Evolutionary conservation across 2,888 invertebrate genomes (phyloP), one percentile per base, ranked within the genome.

Genomic region (Acrobasis suavella): DNA sequence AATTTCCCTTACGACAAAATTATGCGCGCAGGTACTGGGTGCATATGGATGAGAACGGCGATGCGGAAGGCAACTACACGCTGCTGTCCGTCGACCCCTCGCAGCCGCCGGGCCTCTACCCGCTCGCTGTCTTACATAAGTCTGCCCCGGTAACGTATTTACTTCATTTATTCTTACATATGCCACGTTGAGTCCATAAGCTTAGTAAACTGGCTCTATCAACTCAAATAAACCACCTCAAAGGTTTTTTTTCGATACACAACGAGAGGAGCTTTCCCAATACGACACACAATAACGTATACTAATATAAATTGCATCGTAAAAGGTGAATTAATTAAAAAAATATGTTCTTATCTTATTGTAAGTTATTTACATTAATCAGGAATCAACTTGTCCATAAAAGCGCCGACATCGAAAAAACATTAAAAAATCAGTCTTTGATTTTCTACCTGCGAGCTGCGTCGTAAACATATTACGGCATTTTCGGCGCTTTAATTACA

Each of bases 11-110:
- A 60, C 51, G 39, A 63, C 49, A 50, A 50, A 56, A 55, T 56
- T 58, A 58, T 46, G 22, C 17, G 50, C 37, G n/a, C 82, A 97
- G 98, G 51, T 98, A 97, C 84, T 95, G 96, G 93, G 96, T 97
- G n/a, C 96, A 96, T 78, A 97, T 98, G 94, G 98, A 98, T 84
- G 96, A 96, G 74, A 96, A 96, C 75, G 98, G 97, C 0, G 98
- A 98, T 79, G 97, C 98, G 0, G 97, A 97, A 78, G 98, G 98
- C 12, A 98, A 98, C 93, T 98, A 98, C 88, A 97, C 98, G 0
- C 93, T 98, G 67, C 93, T 98, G 71, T 95, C 96, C 5, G 70
- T 91, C 60, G 83, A 92, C 74, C 82, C 86, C 0, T 73, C 84
- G 50, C 86, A 87, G 50, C 93, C 93, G 10, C 94, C 94, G 73